Percentiles rank a stretch among this genome's conserved stretches.
phyloP scores from a whole-genome alignment of 2,888 invertebrate genomes.

The Cantharis nigra region DNA sequence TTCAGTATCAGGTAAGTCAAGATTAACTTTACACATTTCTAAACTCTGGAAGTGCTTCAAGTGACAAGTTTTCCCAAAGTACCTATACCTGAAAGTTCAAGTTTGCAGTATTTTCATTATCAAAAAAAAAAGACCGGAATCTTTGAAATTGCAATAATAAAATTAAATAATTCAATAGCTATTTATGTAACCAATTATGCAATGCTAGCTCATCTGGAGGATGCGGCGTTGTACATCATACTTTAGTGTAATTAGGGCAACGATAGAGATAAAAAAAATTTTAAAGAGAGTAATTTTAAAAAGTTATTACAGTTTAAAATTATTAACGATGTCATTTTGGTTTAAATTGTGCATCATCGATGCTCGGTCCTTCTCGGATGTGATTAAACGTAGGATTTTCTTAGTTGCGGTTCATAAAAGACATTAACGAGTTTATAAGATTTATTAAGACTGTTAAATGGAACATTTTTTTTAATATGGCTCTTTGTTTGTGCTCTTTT shows the following conservation, averaged over 20 bases:
- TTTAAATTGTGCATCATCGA: slow-evolving; percentile 18
- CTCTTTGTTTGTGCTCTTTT: background rate
- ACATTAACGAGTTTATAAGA: slow-evolving; percentile 35
- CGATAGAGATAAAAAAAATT: background rate
- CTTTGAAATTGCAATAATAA: background rate
- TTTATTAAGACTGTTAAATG: background rate
- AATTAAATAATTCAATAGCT: too few species aligned
- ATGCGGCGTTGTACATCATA: background rate
- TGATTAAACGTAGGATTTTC: slow-evolving; percentile 23
- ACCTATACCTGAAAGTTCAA: background rate
- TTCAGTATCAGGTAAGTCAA: background rate
- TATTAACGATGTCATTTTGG: background rate
- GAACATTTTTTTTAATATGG: background rate
- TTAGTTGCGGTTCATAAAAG: slow-evolving; percentile 27
- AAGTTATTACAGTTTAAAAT: background rate
- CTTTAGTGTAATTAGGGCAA: background rate
- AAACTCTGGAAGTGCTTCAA: background rate
- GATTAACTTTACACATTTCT: background rate
- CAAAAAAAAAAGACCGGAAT: background rate
- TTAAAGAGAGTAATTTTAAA: background rate
- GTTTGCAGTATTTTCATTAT: background rate
- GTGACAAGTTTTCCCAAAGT: background rate
- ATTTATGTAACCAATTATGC: too few species aligned
- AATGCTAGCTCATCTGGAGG: background rate
- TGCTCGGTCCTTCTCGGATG: slow-evolving; percentile 13